These are phyloP conservation scores for Lottia gigantea DNA, from an alignment of 2,888 invertebrate genomes.

Conservation along the genomic window DNA sequence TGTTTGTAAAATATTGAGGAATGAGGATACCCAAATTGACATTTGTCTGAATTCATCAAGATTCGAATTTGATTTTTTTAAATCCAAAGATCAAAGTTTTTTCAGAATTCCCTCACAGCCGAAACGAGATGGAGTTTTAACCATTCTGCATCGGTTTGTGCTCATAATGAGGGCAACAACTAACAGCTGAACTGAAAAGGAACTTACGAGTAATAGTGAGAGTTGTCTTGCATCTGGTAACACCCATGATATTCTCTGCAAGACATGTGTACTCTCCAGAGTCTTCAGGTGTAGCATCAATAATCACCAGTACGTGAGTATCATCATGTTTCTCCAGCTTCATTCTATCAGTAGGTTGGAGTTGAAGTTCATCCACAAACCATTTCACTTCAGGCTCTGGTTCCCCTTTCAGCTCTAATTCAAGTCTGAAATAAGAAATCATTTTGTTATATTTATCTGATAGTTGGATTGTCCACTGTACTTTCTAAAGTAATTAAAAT, in stretches of 20 bases:
- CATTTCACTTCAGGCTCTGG: conserved; percentile 68
- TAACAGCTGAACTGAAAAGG: not conserved
- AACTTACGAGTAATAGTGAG: conserved; percentile 64
- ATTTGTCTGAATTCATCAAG: too few species aligned
- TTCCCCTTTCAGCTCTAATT: conserved; percentile 58
- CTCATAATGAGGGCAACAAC: not conserved
- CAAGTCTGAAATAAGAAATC: conserved; percentile 42
- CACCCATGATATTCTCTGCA: conserved; percentile 88
- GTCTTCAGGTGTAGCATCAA: conserved; percentile 72
- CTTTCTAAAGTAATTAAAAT: too few species aligned
- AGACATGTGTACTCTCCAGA: conserved; percentile 77
- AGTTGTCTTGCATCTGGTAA: conserved; percentile 58
- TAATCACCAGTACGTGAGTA: conserved; percentile 53
- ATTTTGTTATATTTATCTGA: too few species aligned
- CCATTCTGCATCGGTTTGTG: too few species aligned
- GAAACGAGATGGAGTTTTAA: not conserved
- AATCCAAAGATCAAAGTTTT: not conserved
- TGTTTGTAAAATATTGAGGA: too few species aligned
- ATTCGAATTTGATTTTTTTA: not conserved
- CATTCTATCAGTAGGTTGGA: conserved; percentile 70
- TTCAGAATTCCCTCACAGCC: too few species aligned
- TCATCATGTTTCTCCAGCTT: conserved; percentile 50
- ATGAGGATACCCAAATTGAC: too few species aligned
- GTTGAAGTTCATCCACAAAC: conserved; percentile 74
- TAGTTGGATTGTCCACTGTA: too few species aligned